Base-by-base conservation (phyloP, 2,888 invertebrate genomes). In the Limnephilus rhombicus region DNA sequence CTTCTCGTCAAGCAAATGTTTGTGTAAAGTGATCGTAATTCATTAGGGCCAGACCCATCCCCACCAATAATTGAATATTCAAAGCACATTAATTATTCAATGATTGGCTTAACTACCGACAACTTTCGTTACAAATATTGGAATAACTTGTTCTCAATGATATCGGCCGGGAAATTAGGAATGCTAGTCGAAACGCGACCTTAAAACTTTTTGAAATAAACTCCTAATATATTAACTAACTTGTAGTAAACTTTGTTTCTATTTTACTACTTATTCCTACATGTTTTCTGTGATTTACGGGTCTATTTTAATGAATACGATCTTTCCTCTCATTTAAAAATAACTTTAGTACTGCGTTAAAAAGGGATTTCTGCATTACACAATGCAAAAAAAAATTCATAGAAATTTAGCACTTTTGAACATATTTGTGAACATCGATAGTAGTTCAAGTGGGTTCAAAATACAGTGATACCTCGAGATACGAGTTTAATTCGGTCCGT, bases 71-170 rank as follows among this genome's bases (percentile, higher is more conserved):
- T 34, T 85, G 89, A 91, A 91, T 91, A 91, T 91, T 91, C 91
- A 91, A 68, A 91, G n/a, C 41, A 24, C 31, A 89, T 91, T 85
- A 85, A 91, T 89, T 89, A 91, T 91, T 91, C 91, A 91, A n/a
- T 13, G 53, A 34, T 83, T 45, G 53, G 68, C n/a, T 88, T 68
- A 88, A 88, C 88, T 89, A 13, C 37, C 68, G 31, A 68, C 80
- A 88, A 88, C 88, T 88, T 88, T 37, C 31, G 34, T 49, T 68
- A n/a, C 88, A 88, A 88, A 88, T 68, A 88, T 88, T 88, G 68
- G 34, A 68, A 88, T 88, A 88, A 68, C 88, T 88, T 31, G 88
- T 37, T 87, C 49, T 68, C 29, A 11, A 49, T n/a, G 18, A 68
- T 87, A 53, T 68, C 34, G 87, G 53, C 9, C 45, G 3, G 86